Evolutionary conservation across 2,797 vertebrate genomes (phyloP).

Genomic region (Centroberyx gerrardi): DNA sequence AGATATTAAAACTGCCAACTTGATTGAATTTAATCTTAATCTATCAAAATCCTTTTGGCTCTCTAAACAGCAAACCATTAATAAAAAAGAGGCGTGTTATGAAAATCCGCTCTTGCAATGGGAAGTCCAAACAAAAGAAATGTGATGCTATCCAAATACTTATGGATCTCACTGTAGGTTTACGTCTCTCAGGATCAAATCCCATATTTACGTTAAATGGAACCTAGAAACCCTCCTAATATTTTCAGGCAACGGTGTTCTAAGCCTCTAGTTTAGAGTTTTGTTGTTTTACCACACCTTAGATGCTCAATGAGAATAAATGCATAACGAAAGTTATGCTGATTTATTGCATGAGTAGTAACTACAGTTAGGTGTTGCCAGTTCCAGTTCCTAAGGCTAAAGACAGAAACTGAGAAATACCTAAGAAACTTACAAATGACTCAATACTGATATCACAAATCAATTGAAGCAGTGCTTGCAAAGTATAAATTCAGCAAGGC

Average conservation of each 20-base stretch:
- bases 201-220: too few relatives aligned
- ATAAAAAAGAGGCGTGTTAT: neutral
- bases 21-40: constrained; percentile 40
- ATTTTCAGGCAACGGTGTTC: too few relatives aligned
- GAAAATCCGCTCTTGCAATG: too few relatives aligned
- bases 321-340: too few relatives aligned
- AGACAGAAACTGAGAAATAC: neutral
- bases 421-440: neutral
- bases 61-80: neutral
- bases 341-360: too few relatives aligned
- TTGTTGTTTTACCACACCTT: constrained; percentile 1
- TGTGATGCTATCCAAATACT: too few relatives aligned
- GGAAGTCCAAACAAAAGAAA: too few relatives aligned
- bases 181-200: too few relatives aligned
- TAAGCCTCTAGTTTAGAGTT: too few relatives aligned
- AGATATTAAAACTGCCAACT: constrained; percentile 25
- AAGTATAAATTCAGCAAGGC: constrained; percentile 11
- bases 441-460: constrained; percentile 2
- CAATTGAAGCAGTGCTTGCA: constrained; percentile 12
- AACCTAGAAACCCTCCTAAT: too few relatives aligned
- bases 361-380: neutral
- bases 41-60: constrained; percentile 35
- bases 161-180: too few relatives aligned
- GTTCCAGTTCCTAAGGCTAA: constrained; percentile 9
- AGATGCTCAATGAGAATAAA: constrained; percentile 4